Evolutionary conservation across 2,113 vertebrate species (phyloP).

Genomic region (Dipodomys ordii): DNA sequence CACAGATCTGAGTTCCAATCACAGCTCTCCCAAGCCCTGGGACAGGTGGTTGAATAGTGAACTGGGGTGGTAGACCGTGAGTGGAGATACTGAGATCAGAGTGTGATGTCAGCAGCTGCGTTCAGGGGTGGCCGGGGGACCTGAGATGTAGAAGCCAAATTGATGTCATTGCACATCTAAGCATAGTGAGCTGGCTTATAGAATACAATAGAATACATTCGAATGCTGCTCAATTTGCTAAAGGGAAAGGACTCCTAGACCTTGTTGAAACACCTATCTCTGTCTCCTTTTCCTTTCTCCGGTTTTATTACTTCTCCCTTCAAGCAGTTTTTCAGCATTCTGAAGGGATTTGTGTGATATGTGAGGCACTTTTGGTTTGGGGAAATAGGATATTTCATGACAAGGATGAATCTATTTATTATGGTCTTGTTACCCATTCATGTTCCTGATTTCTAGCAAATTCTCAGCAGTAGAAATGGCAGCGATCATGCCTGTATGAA

Average conservation of each 20-base stretch:
- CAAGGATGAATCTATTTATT: neutral
- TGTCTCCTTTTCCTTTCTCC: neutral
- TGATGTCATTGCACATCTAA: neutral
- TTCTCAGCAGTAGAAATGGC: neutral
- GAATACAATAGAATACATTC: too few relatives aligned
- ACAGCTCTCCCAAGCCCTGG: neutral
- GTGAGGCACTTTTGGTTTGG: too few relatives aligned
- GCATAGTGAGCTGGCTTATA: too few relatives aligned
- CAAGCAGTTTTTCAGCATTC: neutral
- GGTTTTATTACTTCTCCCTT: conserved; percentile 9
- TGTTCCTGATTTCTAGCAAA: too few relatives aligned
- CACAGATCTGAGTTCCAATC: neutral
- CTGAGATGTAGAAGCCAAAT: neutral
- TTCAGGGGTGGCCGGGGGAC: conserved; percentile 12
- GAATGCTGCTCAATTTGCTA: neutral
- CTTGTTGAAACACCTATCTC: neutral
- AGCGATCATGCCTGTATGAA: neutral
- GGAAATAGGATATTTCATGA: too few relatives aligned
- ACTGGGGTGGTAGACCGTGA: neutral
- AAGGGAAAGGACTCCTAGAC: conserved; percentile 40
- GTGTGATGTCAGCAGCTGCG: neutral
- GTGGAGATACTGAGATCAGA: neutral
- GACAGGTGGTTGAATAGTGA: neutral
- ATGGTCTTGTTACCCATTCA: neutral
- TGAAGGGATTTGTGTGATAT: neutral